These are phyloP conservation scores for Atherinosoma microstoma DNA, from an alignment of 2,797 vertebrate genomes.

Conservation along the genomic window DNA sequence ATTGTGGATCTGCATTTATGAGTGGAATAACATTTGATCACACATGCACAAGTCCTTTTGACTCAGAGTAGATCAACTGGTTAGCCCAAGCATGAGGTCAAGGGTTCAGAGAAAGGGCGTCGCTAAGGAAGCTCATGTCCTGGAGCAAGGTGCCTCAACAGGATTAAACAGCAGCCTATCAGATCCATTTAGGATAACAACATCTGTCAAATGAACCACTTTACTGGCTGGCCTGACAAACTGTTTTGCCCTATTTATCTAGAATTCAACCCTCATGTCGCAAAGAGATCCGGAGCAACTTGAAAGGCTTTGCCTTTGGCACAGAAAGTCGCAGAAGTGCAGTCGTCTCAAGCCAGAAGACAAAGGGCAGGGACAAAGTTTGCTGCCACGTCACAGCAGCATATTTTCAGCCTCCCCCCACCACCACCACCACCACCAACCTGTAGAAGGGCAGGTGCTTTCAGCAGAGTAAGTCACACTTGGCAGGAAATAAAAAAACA, in stretches of 20 bases:
- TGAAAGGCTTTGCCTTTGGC: constrained; percentile 74
- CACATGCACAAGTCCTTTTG: neutral
- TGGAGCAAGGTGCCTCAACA: constrained; percentile 76
- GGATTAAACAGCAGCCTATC: constrained; percentile 78
- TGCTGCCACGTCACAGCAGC: constrained; percentile 24
- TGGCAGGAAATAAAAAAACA: constrained; percentile 65
- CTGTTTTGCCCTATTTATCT: constrained; percentile 66
- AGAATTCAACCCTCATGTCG: constrained; percentile 65
- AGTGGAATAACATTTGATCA: constrained; percentile 1
- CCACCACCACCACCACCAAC: neutral
- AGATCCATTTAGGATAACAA: constrained; percentile 76
- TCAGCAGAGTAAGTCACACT: constrained; percentile 58
- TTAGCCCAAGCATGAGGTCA: constrained; percentile 45
- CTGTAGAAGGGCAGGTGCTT: constrained; percentile 37
- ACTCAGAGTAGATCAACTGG: constrained; percentile 13
- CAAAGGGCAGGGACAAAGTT: constrained; percentile 56
- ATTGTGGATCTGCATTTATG: constrained; percentile 12
- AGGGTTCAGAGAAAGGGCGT: constrained; percentile 68
- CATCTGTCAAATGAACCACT: constrained; percentile 77
- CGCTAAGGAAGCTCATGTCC: constrained; percentile 61
- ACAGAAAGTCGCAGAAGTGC: constrained; percentile 38
- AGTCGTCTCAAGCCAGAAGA: constrained; percentile 51
- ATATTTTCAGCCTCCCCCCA: constrained; percentile 15
- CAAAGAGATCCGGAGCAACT: constrained; percentile 65
- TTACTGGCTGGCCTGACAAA: constrained; percentile 59